These are phyloP conservation scores for Cynopterus sphinx DNA, from an alignment of 2,797 vertebrate species.

Conservation along the genomic window DNA sequence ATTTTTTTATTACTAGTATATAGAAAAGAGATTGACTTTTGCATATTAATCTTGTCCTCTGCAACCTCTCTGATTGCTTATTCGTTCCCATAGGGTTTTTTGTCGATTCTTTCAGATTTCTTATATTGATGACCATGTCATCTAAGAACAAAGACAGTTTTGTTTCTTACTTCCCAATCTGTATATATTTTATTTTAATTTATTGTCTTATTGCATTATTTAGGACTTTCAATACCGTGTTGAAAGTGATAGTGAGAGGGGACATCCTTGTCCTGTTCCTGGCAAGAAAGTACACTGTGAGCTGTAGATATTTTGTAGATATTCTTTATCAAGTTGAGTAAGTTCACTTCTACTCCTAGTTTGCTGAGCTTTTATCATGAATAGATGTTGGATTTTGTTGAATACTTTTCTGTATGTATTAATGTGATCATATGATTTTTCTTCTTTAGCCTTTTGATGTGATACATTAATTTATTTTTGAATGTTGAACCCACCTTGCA, in stretches of 20 bases:
- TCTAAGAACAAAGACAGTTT: neutral
- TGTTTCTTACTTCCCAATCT: neutral
- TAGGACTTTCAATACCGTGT: neutral
- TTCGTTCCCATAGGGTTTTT: neutral
- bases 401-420: neutral
- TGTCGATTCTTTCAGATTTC: neutral
- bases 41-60: neutral
- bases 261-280: neutral
- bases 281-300: neutral
- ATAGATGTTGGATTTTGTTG: neutral
- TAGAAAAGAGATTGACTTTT: neutral
- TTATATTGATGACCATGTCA: neutral
- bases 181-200: neutral
- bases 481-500: neutral
- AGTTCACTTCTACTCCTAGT: neutral
- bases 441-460: neutral
- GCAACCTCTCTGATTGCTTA: neutral
- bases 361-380: neutral
- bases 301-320: neutral
- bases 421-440: neutral
- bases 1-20: neutral
- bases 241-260: neutral
- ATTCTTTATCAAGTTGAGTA: neutral
- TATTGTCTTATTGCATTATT: neutral
- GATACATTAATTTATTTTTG: neutral